Percentiles rank a stretch among this genome's conserved stretches.
These are phyloP conservation scores for Protodeltote pygarga DNA, from an alignment of 2,888 invertebrate species.

Conservation along the genomic window DNA sequence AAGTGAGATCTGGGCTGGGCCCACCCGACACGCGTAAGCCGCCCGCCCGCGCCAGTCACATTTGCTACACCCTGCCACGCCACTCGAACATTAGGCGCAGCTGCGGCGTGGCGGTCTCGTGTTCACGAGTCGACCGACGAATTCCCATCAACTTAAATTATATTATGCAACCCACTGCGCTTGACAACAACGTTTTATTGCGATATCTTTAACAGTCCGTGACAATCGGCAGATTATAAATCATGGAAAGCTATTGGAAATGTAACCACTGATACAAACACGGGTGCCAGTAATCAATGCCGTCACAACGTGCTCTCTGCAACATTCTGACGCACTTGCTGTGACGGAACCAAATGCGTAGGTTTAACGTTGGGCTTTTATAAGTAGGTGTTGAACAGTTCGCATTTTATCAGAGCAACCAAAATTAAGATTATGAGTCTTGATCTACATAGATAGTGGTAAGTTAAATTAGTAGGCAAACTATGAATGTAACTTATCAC, in stretches of 20 bases:
- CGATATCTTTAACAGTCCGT: conserved; percentile 5
- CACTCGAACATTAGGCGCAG: too few species aligned
- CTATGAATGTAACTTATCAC: too few species aligned
- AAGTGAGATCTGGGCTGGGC: conserved; percentile 36
- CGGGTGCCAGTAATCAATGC: not conserved
- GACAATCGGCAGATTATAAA: not conserved
- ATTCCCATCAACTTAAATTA: conserved; percentile 17
- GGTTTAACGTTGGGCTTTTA: too few species aligned
- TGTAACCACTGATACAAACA: conserved; percentile 6
- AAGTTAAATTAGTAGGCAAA: too few species aligned
- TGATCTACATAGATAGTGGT: too few species aligned
- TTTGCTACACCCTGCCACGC: conserved; percentile 8
- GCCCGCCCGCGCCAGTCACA: conserved; percentile 16
- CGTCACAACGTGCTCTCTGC: not conserved
- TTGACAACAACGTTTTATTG: conserved; percentile 2
- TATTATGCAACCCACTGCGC: conserved; percentile 3
- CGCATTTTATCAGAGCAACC: too few species aligned
- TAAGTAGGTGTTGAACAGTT: too few species aligned
- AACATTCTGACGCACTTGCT: not conserved
- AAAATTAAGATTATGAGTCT: too few species aligned
- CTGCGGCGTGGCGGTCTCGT: conserved; percentile 4
- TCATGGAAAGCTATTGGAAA: conserved; percentile 1
- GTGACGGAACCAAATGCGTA: not conserved
- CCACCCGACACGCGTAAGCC: too few species aligned
- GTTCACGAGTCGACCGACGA: conserved; percentile 6